Evolutionary conservation across 2,888 invertebrate species (phyloP).

Genomic region (Eupeodes luniger): DNA sequence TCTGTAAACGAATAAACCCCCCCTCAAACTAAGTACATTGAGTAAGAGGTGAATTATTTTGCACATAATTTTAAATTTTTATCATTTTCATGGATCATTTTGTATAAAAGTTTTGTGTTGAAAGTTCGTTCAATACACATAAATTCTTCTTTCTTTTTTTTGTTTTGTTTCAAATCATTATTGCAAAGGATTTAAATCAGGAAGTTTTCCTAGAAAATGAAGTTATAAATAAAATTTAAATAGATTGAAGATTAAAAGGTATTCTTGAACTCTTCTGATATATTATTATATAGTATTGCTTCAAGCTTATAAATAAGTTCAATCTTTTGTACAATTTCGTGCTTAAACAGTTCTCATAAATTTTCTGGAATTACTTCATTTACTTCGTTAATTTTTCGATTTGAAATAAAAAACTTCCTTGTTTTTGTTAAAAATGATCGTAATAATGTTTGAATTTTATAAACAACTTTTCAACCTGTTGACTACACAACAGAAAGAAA

Average conservation of each 20-base stretch:
- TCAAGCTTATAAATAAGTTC: not conserved
- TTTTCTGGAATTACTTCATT: constrained; percentile 6
- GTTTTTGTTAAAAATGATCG: too few relatives aligned
- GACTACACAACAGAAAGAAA: too few relatives aligned
- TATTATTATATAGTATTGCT: not conserved
- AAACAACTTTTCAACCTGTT: too few relatives aligned
- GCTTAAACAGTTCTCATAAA: constrained; percentile 13
- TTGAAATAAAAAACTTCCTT: too few relatives aligned
- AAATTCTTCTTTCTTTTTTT: not conserved
- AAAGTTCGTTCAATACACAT: constrained; percentile 34
- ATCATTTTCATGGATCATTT: constrained; percentile 72
- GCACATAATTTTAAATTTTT: constrained; percentile 66
- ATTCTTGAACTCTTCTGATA: not conserved
- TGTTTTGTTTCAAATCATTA: not conserved
- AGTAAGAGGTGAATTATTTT: constrained; percentile 54
- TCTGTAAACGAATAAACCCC: constrained; percentile 13
- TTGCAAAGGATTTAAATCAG: not conserved
- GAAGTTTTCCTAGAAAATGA: constrained; percentile 12
- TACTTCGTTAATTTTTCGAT: not conserved
- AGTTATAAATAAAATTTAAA: constrained; percentile 30
- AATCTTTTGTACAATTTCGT: not conserved
- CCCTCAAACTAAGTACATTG: constrained; percentile 10
- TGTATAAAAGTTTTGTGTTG: constrained; percentile 61
- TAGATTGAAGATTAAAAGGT: not conserved
- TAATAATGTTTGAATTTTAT: too few relatives aligned